Evolutionary conservation across 1,140 invertebrate genomes (phyloP).

Genomic region (Anthonomus grandis): DNA sequence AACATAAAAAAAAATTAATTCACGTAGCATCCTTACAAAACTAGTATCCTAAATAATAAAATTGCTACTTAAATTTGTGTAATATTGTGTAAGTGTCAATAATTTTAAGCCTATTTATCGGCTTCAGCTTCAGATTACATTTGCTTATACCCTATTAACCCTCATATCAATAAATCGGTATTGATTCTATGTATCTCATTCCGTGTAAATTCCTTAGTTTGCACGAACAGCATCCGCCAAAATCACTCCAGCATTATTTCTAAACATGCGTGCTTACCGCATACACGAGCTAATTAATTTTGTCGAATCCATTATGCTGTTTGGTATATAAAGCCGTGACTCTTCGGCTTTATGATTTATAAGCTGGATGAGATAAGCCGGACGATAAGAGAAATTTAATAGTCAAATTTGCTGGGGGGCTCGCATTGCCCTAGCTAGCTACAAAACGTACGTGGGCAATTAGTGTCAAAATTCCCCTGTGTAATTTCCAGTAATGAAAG

Average conservation of each 20-base stretch:
- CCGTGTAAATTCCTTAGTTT: background rate
- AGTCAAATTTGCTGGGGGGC: constrained; percentile 27
- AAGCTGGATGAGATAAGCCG: constrained; percentile 25
- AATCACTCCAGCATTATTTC: background rate
- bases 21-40: too few species aligned
- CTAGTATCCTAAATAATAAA: too few species aligned
- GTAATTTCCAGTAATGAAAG: constrained; percentile 25
- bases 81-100: too few species aligned
- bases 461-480: constrained; percentile 23
- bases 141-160: too few species aligned
- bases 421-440: constrained; percentile 15
- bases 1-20: too few species aligned
- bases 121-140: too few species aligned
- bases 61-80: too few species aligned
- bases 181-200: background rate
- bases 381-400: constrained; percentile 31
- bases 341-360: constrained; percentile 29
- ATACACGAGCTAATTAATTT: constrained; percentile 24
- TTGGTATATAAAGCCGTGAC: constrained; percentile 24
- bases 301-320: constrained; percentile 24
- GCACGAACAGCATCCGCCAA: background rate
- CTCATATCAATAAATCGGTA: too few species aligned
- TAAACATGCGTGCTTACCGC: constrained; percentile 13
- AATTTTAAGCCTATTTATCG: too few species aligned
- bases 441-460: constrained; percentile 30